phyloP scores from a whole-genome alignment of 2,797 vertebrate species.

The Parauchenoglanis punctatus region DNA sequence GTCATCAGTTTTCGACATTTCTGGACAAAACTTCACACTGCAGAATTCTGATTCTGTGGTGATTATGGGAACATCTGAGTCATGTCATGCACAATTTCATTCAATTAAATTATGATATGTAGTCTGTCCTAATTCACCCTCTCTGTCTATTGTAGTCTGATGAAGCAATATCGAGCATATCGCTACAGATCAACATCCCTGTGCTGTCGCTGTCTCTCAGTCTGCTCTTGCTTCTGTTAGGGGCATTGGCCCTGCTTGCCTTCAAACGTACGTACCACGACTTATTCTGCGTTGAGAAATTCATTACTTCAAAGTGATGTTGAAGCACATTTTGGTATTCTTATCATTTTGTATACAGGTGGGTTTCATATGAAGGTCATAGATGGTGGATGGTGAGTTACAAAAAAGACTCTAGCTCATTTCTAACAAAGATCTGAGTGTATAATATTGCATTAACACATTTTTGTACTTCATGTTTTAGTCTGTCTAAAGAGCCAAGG shows the following conservation, averaged over 20 bases:
- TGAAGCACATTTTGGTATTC: background rate
- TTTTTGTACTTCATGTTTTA: slow-evolving; percentile 52
- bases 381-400: slow-evolving; percentile 72
- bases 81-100: background rate
- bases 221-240: slow-evolving; percentile 63
- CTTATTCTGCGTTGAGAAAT: background rate
- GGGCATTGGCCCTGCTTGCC: slow-evolving; percentile 64
- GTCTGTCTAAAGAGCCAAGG: slow-evolving; percentile 74
- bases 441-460: slow-evolving; percentile 4
- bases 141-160: slow-evolving; percentile 64
- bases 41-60: slow-evolving; percentile 64
- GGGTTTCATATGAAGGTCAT: slow-evolving; percentile 64
- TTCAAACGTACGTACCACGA: slow-evolving; percentile 69
- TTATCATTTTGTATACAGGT: slow-evolving; percentile 59
- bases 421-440: background rate
- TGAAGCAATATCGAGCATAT: slow-evolving; percentile 66
- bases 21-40: slow-evolving; percentile 68
- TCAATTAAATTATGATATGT: background rate
- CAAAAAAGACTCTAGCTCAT: background rate
- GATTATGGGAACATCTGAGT: slow-evolving; percentile 45
- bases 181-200: slow-evolving; percentile 73
- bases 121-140: background rate
- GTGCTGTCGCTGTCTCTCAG: slow-evolving; percentile 73
- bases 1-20: slow-evolving; percentile 66
- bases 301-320: background rate